Conservation (phyloP, 2,888 invertebrate genomes). For the Idaea dimidiata region DNA sequence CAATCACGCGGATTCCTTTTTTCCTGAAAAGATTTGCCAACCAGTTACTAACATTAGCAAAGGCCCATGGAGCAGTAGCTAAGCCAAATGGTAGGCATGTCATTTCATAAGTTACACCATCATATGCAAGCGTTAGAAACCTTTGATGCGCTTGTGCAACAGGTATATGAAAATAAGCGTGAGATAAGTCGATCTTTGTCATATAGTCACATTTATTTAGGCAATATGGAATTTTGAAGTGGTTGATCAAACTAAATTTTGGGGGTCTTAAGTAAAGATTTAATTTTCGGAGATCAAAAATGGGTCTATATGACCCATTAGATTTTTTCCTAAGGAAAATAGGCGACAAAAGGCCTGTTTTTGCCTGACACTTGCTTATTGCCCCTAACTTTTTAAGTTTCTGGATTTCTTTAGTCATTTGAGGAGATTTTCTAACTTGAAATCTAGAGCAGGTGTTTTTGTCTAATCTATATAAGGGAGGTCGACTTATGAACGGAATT, state of each 20-base stretch:
- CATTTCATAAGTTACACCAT: constrained; percentile 9
- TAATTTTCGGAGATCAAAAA: constrained; percentile 9
- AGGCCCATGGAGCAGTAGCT: constrained; percentile 9
- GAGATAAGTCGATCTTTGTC: constrained; percentile 26
- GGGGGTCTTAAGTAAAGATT: constrained; percentile 16
- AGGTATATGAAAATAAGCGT: constrained; percentile 19
- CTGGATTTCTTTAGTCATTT: too few species aligned
- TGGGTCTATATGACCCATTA: constrained; percentile 11
- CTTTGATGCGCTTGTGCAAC: constrained; percentile 18
- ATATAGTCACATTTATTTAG: constrained; percentile 12
- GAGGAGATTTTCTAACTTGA: too few species aligned
- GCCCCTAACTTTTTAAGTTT: too few species aligned
- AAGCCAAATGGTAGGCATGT: constrained; percentile 14
- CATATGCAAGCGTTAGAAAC: constrained; percentile 16
- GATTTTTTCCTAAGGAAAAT: constrained; percentile 21
- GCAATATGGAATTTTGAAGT: constrained; percentile 13
- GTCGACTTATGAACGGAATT: too few species aligned
- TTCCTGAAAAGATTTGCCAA: constrained; percentile 11
- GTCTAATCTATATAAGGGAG: background rate
- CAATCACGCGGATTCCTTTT: constrained; percentile 6
- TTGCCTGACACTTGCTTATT: background rate
- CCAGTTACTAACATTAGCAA: constrained; percentile 14
- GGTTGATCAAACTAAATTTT: constrained; percentile 18
- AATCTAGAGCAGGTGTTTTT: too few species aligned
- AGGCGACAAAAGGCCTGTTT: constrained; percentile 1